Evolutionary conservation across 1,140 invertebrate genomes (phyloP), one percentile per base, ranked within the genome.

Genomic region (Zaprionus taronus): DNA sequence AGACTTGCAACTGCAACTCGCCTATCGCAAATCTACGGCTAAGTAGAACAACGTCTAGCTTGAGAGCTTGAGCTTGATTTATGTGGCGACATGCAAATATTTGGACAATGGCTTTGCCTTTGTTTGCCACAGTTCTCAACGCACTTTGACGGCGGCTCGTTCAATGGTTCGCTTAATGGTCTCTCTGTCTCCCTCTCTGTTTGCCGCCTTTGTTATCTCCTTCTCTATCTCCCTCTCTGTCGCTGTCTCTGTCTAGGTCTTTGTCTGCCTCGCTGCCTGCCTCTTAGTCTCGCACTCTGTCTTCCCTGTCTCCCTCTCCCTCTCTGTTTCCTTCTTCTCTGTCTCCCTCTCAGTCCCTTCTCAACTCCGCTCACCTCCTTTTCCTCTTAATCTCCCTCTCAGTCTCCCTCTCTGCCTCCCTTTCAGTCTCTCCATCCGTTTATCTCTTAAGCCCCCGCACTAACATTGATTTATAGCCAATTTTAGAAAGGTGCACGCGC

Each of bases 61-160:
- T 34, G 31, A 34, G 31, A 34, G 31, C 31, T 80, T 78, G 68
- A 80, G 79, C 81, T 90, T 90, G 86, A 90, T 90, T 90, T 90
- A 90, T 91, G 85, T 28, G 22, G 57, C 53, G 51, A 38, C 69
- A 73, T 79, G 86, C 76, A 79, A 90, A 90, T 85, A 81, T 90
- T 90, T 86, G 77, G 86, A 91, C 85, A 90, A 90, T 82, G 65
- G 66, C 41, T 73, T 47, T 14, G 65, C 61, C 56, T 66, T 69
- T 73, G 71, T 49, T 24, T 9, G 41, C 41, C 41, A 17, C n/a
- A 17, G 3, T 47, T 17, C 41, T 47, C 41, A 47, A 47, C 41
- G 41, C 41, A 47, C 28, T 38, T 20, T 38, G 14, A 7, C 56
- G 53, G 14, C 58, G 62, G 75, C 74, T 80, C 36, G 72, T 76